phyloP scores from a whole-genome alignment of 1,140 invertebrate species.

The Lysiphlebus fabarum region DNA sequence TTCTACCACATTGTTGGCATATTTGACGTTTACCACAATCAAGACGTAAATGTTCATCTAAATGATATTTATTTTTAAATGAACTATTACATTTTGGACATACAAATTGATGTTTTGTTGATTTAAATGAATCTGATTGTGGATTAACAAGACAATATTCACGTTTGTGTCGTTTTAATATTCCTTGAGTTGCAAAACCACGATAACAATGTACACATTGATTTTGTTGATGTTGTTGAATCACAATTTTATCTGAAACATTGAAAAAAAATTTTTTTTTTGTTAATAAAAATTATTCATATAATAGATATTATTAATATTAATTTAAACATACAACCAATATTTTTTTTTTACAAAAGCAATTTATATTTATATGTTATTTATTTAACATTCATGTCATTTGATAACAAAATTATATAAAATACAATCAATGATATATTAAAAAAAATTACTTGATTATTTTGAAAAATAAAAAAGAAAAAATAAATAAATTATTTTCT shows the following conservation, averaged over 20 bases:
- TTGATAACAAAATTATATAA: too few relatives aligned
- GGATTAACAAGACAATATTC: conserved; percentile 10
- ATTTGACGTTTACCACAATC: background rate
- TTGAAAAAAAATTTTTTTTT: background rate
- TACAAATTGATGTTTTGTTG: background rate
- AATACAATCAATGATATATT: too few relatives aligned
- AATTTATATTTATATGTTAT: background rate
- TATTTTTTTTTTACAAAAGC: too few relatives aligned
- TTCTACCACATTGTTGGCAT: conserved; percentile 5
- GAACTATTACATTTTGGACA: conserved; percentile 1
- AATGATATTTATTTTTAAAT: conserved; percentile 8
- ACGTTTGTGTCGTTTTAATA: background rate
- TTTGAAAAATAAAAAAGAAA: too few relatives aligned
- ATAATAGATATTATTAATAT: background rate
- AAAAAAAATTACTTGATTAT: too few relatives aligned
- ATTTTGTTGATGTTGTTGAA: background rate
- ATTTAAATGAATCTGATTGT: conserved; percentile 4
- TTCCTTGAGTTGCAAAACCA: conserved; percentile 3
- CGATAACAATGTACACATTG: conserved; percentile 16
- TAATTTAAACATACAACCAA: too few relatives aligned
- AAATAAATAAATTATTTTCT: too few relatives aligned
- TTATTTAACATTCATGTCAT: background rate
- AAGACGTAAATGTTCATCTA: background rate
- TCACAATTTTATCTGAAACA: conserved; percentile 9
- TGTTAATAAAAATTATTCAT: background rate